These are phyloP conservation scores for Quadroppia sp. DNA, from an alignment of 2,888 invertebrate species.

Conservation along the genomic window DNA sequence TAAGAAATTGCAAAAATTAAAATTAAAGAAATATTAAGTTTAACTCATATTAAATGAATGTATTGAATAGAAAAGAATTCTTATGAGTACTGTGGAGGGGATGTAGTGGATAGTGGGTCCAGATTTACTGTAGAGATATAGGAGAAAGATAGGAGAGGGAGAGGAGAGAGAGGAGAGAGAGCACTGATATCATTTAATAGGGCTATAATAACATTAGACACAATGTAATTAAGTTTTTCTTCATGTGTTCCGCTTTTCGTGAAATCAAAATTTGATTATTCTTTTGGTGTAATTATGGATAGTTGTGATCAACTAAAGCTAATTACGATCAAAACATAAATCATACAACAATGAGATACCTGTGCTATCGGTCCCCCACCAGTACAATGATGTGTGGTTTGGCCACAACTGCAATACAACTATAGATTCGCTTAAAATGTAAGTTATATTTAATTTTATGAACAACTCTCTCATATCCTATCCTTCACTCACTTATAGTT, in stretches of 20 bases:
- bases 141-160: constrained; percentile 17
- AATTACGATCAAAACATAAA: constrained; percentile 31
- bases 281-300: constrained; percentile 30
- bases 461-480: not conserved
- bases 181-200: constrained; percentile 20
- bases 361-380: not conserved
- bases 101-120: too few relatives aligned
- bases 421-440: not conserved
- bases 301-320: constrained; percentile 21
- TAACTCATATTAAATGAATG: not conserved
- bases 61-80: not conserved
- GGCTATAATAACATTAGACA: constrained; percentile 15
- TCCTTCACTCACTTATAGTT: not conserved
- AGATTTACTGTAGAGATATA: not conserved
- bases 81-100: not conserved
- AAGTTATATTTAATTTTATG: constrained; percentile 7
- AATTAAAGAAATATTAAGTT: constrained; percentile 2
- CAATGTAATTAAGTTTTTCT: constrained; percentile 7
- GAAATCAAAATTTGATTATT: constrained; percentile 31
- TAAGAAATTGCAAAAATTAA: not conserved
- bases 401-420: not conserved
- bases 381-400: not conserved
- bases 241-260: constrained; percentile 15
- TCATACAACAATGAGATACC: constrained; percentile 35
- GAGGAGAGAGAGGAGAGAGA: constrained; percentile 19